These are phyloP conservation scores for Drosophila suboccidentalis DNA, from an alignment of 2,888 invertebrate genomes.

Conservation along the genomic window DNA sequence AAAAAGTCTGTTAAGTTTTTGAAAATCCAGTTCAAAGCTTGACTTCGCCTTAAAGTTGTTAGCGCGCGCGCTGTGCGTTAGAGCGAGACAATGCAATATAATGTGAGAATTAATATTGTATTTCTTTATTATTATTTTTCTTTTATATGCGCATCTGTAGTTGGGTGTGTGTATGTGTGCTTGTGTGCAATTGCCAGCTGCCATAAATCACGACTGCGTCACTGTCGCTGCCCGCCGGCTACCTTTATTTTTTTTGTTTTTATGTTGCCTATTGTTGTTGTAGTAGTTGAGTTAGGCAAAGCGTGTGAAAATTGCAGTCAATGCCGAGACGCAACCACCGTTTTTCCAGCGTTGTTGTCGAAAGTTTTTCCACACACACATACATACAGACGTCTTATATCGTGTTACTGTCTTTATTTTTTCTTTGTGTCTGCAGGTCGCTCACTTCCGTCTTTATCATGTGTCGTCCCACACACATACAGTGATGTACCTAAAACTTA, in stretches of 20 bases:
- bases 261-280: conserved; percentile 12
- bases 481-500: not conserved
- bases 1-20: conserved; percentile 66
- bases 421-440: conserved; percentile 67
- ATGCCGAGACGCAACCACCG: conserved; percentile 53
- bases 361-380: conserved; percentile 50
- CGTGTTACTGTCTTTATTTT: conserved; percentile 57
- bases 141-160: not conserved
- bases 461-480: conserved; percentile 38
- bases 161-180: conserved; percentile 8
- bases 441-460: conserved; percentile 70
- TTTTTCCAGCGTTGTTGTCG: conserved; percentile 47
- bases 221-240: conserved; percentile 44
- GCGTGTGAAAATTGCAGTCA: conserved; percentile 75
- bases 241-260: conserved; percentile 28
- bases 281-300: conserved; percentile 41
- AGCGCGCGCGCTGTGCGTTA: conserved; percentile 42
- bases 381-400: conserved; percentile 20
- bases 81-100: conserved; percentile 45
- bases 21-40: conserved; percentile 42
- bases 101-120: conserved; percentile 45
- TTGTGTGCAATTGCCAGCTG: conserved; percentile 43
- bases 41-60: conserved; percentile 33
- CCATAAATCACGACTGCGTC: conserved; percentile 57
- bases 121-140: conserved; percentile 28